Evolutionary conservation across 2,113 vertebrate species (phyloP).

Genomic region (Lepisosteus osseus): DNA sequence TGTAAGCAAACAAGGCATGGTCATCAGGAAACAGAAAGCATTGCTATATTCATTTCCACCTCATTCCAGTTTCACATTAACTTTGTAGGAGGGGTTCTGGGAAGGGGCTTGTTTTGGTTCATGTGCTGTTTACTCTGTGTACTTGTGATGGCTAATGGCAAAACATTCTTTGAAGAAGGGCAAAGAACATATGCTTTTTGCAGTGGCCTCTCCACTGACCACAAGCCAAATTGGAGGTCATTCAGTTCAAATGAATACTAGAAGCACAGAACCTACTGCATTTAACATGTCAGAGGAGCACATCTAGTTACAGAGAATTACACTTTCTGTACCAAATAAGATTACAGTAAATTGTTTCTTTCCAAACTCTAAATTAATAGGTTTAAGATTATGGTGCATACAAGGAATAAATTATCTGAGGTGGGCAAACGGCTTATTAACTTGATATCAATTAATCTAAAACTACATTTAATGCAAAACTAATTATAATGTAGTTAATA

Average conservation of each 20-base stretch:
- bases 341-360: too few relatives aligned
- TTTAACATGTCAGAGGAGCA: background rate
- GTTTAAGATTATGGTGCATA: too few relatives aligned
- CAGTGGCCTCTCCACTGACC: background rate
- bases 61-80: constrained; percentile 5
- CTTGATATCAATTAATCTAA: too few relatives aligned
- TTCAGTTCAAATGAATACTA: background rate
- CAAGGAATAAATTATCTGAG: too few relatives aligned
- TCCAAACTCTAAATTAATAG: too few relatives aligned
- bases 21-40: background rate
- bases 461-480: too few relatives aligned
- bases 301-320: too few relatives aligned
- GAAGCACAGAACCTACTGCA: background rate
- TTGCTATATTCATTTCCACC: background rate
- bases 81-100: background rate
- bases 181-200: background rate
- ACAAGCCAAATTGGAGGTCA: background rate
- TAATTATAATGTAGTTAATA: too few relatives aligned
- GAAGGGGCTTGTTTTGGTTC: background rate
- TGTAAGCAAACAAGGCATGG: background rate
- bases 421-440: too few relatives aligned
- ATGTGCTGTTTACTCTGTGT: background rate
- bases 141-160: background rate
- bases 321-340: too few relatives aligned
- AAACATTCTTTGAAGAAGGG: background rate